Evolutionary conservation across 2,888 invertebrate species (phyloP), one percentile per base, ranked within the genome.

Genomic region (Beris chalybata): DNA sequence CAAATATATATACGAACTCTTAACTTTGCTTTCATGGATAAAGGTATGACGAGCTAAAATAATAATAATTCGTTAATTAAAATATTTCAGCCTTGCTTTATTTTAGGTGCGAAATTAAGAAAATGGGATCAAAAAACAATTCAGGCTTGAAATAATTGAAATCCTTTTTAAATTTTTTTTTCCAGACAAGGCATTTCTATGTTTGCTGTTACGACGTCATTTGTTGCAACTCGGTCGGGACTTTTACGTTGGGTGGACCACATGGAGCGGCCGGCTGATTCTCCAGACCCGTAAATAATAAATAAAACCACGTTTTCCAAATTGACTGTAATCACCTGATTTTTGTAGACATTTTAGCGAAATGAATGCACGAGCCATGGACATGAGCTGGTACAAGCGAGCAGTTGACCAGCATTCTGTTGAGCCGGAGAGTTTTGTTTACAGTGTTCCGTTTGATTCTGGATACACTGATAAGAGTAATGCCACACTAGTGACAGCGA

Each of bases 161-260:
- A 22, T 22, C 1, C 15, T 44, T 29, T 54, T 13, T 55, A 15
- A 57, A 69, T 72, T 66, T 81, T 77, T 38, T 56, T 82, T 88
- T 88, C 75, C 89, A 94, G 94, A 79, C 89, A 91, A 87, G 93
- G 92, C 71, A 91, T 90, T 80, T 89, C 92, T 81, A 92, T 93
- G 84, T 93, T 93, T 79, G 91, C 89, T 73, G 89, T 92, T 69
- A 88, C 89, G 56, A 84, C 91, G 71, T 91, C 93, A 6, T 95
- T 95, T 83, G 90, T 95, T 73, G 94, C 95, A 1, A 95, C 95
- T 0, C 85, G 95, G 73, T 94, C 93, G 76, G 95, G 95, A 47
- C 84, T 95, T 0, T 84, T 95, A 52, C 86, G 93, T 74, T 95
- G 95, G 93, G 90, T 90, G 43, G 93, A 94, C 77, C 89, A 90